These are phyloP conservation scores for Neogale vison DNA, from an alignment of 2,113 vertebrate genomes.

Conservation along the genomic window DNA sequence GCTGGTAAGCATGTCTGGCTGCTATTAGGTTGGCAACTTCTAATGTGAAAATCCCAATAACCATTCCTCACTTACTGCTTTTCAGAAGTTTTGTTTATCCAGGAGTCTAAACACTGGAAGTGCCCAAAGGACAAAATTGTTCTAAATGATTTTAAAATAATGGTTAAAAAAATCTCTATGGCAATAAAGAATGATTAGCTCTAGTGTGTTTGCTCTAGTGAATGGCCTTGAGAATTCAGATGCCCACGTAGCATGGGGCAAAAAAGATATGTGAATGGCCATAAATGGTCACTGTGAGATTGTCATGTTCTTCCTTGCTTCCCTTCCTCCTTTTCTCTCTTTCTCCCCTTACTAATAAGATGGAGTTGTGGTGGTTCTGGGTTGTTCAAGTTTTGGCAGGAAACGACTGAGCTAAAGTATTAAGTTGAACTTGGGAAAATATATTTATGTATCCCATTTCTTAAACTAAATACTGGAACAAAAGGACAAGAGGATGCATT, in stretches of 20 bases:
- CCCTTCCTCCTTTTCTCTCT: not conserved
- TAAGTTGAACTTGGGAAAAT: slow-evolving; percentile 4
- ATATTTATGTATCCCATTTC: not conserved
- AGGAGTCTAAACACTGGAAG: not conserved
- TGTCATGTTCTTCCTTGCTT: no score
- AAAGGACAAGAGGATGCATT: not conserved
- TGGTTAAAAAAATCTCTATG: not conserved
- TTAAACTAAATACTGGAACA: not conserved
- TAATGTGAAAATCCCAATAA: slow-evolving; percentile 28
- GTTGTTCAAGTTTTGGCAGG: not conserved
- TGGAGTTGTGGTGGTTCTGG: not conserved
- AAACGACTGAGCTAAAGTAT: not conserved
- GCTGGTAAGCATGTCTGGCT: not conserved
- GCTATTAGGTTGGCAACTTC: not conserved
- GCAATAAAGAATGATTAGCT: not conserved
- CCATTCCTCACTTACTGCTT: not conserved
- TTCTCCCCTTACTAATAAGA: not conserved
- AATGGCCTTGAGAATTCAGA: not conserved
- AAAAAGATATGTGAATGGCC: not conserved
- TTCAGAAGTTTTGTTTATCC: not conserved
- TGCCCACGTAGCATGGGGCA: not conserved
- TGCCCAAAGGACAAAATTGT: slow-evolving; percentile 18
- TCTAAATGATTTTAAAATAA: slow-evolving; percentile 25
- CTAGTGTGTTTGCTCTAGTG: not conserved
- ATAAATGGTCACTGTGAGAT: not conserved